Base-by-base conservation (phyloP, 2,888 invertebrate genomes). In the Noctua comes region DNA sequence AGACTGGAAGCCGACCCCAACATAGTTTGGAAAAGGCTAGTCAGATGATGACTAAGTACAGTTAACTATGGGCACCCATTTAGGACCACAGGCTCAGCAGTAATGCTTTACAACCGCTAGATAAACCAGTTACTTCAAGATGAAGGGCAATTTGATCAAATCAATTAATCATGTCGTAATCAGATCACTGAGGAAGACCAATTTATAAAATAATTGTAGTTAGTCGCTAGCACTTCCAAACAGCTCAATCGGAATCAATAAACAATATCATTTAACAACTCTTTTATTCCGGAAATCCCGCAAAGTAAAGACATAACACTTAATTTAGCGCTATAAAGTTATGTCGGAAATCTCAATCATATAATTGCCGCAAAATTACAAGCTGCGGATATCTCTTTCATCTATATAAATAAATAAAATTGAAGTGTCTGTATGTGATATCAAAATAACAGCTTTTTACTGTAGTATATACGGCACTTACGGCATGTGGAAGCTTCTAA, bases 281-380 rank as follows among this genome's bases (percentile, higher is more conserved):
- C 6, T 73, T 57, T 76, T 13, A n/a, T 64, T 64, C n/a, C 79
- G 51, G 79, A 54, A 78, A 65, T 78, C 51, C 43, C 43, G 4
- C n/a, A 1, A 54, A 54, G 48, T 70, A 8, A 69, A 48, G n/a
- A 69, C 36, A 36, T 73, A 36, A 73, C 24, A 24, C 36, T 73
- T 62, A 43, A 31, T 48, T 24, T 40, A 21, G 40, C 36, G 21
- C 18, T 48, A 48, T 31, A 46, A 71, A 31, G 8, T 31, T 57
- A 57, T 40, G 24, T 31, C 62, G 64, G 64, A 76, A 31, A 64
- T 76, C 40, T 75, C 40, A 75, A 75, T 64, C 76, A 76, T 31
- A 21, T 72, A 51, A 76, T 69, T 21, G 24, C 18, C 18, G 36
- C 43, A 10, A 54, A 64, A 73, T 68, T 48, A 62, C 5, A 31